Conservation (phyloP, 92 coral and sea anemone species). For the Siderastrea siderea region DNA sequence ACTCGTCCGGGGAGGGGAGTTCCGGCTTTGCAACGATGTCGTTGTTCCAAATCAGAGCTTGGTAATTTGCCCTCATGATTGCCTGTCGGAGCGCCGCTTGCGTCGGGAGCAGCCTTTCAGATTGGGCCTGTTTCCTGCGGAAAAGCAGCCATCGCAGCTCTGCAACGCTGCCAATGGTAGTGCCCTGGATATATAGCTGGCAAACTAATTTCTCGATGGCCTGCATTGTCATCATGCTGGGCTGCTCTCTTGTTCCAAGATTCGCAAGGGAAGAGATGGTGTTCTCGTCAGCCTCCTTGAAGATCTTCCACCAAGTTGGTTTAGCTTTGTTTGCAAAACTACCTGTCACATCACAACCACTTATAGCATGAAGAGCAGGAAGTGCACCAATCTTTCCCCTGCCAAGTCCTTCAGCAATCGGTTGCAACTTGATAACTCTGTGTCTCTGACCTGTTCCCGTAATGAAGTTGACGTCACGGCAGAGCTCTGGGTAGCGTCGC, state of each 20-base stretch:
- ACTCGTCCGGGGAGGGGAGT: slow-evolving; percentile 64
- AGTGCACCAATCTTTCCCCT: too few relatives aligned
- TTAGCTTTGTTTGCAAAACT: too few relatives aligned
- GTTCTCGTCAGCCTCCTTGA: too few relatives aligned
- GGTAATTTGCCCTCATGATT: slow-evolving; percentile 44
- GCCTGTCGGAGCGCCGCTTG: slow-evolving; percentile 48
- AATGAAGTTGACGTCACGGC: too few relatives aligned
- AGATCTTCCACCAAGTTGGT: too few relatives aligned
- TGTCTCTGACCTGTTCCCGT: too few relatives aligned
- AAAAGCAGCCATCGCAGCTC: slow-evolving; percentile 46
- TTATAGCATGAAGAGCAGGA: too few relatives aligned
- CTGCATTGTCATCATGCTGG: slow-evolving; percentile 18
- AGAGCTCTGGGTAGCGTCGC: too few relatives aligned
- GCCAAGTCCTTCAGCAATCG: too few relatives aligned
- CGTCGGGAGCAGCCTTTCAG: slow-evolving; percentile 64
- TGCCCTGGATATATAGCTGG: slow-evolving; percentile 34
- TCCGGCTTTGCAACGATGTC: slow-evolving; percentile 39
- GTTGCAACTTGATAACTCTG: too few relatives aligned
- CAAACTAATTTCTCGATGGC: slow-evolving; percentile 52
- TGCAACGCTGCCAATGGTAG: slow-evolving; percentile 26
- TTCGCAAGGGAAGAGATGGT: too few relatives aligned
- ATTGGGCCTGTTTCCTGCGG: slow-evolving; percentile 20
- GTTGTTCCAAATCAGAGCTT: slow-evolving; percentile 51
- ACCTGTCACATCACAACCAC: too few relatives aligned
- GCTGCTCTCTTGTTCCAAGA: slow-evolving; percentile 28